Evolutionary conservation across 2,888 invertebrate genomes (phyloP).

Genomic region (Pristionchus arcanus): DNA sequence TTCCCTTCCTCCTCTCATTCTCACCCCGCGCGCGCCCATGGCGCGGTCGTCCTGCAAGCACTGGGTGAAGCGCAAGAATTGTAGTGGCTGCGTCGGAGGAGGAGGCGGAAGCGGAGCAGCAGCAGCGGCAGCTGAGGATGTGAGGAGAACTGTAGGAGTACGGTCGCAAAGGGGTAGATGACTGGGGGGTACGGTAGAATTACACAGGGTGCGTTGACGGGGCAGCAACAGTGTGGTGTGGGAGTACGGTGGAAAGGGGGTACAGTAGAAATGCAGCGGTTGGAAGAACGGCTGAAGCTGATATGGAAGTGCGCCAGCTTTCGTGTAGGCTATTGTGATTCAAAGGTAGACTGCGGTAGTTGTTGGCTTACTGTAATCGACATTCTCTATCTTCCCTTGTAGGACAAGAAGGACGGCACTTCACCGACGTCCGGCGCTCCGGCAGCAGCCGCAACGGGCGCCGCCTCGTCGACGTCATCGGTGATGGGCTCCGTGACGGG

Average conservation of each 20-base stretch:
- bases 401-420: constrained; percentile 36
- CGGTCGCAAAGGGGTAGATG: no score
- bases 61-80: constrained; percentile 17
- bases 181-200: background rate
- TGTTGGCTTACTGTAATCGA: background rate
- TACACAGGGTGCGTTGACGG: no score
- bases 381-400: background rate
- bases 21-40: background rate
- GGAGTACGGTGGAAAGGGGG: no score
- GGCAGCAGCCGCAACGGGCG: background rate
- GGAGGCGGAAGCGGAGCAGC: constrained; percentile 71
- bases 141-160: constrained; percentile 59
- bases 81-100: constrained; percentile 4
- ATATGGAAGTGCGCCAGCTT: background rate
- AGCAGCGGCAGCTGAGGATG: constrained; percentile 53
- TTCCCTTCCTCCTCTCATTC: background rate
- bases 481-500: constrained; percentile 20
- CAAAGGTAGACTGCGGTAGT: background rate
- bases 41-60: constrained; percentile 35
- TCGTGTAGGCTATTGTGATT: background rate
- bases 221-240: no score
- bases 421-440: background rate
- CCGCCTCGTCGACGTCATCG: constrained; percentile 29
- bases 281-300: background rate
- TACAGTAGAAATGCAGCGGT: no score